These are phyloP conservation scores for Blennius ocellaris DNA, from an alignment of 2,113 vertebrate species.

Conservation along the genomic window DNA sequence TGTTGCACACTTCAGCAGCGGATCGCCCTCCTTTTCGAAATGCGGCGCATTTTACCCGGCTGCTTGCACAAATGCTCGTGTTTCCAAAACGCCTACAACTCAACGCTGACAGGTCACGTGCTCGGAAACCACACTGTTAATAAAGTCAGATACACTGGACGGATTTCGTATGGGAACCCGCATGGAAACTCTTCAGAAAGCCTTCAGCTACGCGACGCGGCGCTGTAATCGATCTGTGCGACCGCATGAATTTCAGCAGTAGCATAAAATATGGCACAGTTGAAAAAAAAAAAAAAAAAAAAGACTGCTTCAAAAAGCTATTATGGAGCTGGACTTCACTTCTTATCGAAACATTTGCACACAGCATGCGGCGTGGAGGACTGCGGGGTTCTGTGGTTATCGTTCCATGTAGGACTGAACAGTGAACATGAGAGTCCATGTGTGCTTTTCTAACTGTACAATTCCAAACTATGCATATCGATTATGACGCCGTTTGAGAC, in stretches of 20 bases:
- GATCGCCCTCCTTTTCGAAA: constrained; percentile 4
- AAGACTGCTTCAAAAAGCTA: constrained; percentile 33
- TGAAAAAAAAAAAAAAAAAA: constrained; percentile 34
- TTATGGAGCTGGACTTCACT: constrained; percentile 18
- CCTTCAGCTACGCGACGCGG: constrained; percentile 45
- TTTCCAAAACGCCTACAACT: constrained; percentile 22
- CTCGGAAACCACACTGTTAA: constrained; percentile 41
- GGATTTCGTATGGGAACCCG: constrained; percentile 19
- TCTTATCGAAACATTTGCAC: constrained; percentile 37
- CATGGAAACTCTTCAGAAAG: constrained; percentile 60
- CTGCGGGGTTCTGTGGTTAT: too few relatives aligned
- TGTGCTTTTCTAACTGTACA: neutral
- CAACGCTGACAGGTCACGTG: constrained; percentile 28
- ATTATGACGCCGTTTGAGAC: constrained; percentile 29
- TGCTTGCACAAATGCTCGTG: constrained; percentile 35
- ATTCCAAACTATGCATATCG: neutral
- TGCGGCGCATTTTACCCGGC: constrained; percentile 25
- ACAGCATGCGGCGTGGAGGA: constrained; percentile 31
- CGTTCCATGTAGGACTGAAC: too few relatives aligned
- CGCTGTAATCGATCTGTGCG: constrained; percentile 43
- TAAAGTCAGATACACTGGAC: constrained; percentile 40
- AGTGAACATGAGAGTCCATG: too few relatives aligned
- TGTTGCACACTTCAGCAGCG: neutral
- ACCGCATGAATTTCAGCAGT: constrained; percentile 58
- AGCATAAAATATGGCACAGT: constrained; percentile 56